Evolutionary conservation across 2,113 vertebrate genomes (phyloP).

Genomic region (Clarias macrocephalus): DNA sequence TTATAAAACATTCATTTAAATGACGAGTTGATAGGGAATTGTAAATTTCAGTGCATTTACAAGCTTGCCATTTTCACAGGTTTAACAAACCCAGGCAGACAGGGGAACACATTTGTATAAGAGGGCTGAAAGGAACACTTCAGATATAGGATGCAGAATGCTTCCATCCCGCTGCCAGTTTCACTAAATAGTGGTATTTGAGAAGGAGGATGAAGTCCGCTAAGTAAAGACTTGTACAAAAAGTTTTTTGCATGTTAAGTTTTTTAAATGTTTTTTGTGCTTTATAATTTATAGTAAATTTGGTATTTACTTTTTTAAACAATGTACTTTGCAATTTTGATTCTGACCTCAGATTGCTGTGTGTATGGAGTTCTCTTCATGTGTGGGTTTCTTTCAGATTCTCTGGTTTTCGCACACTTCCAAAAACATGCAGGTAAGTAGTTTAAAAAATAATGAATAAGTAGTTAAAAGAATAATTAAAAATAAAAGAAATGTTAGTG

Average conservation of each 20-base stretch:
- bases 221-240: background rate
- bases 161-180: constrained; percentile 22
- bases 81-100: constrained; percentile 43
- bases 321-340: background rate
- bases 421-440: background rate
- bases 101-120: constrained; percentile 27
- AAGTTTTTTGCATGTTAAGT: constrained; percentile 1
- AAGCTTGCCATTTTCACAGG: constrained; percentile 44
- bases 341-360: background rate
- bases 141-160: constrained; percentile 7
- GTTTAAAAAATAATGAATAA: too few species aligned
- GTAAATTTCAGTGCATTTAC: constrained; percentile 37
- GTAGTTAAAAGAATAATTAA: too few species aligned
- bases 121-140: constrained; percentile 43
- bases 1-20: constrained; percentile 30
- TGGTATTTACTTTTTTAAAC: background rate
- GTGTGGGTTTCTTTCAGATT: background rate
- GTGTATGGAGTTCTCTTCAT: background rate
- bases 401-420: background rate
- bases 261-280: too few species aligned
- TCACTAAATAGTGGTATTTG: constrained; percentile 17
- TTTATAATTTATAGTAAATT: too few species aligned
- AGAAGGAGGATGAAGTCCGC: background rate
- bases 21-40: constrained; percentile 24
- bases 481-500: background rate